Evolutionary conservation across 1,140 invertebrate genomes (phyloP), one percentile per base, ranked within the genome.

Genomic region (Calephelis nemesis): DNA sequence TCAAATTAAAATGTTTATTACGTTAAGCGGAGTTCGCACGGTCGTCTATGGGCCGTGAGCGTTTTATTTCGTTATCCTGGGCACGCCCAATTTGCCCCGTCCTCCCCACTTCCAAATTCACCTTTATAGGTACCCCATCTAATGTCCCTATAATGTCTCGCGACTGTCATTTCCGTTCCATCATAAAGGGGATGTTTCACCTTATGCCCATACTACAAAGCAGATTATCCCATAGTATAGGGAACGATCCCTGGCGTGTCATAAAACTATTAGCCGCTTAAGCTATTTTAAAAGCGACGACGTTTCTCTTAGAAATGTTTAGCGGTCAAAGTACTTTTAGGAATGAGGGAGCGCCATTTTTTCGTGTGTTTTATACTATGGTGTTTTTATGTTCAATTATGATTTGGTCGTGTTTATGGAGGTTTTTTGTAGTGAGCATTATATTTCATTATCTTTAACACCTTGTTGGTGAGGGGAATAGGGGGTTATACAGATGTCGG

Each of bases 1-100:
- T 76, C 85, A 90, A 89, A 90, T 91, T 91, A 91, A 90, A 91
- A 88, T 85, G 87, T 91, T 90, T 91, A 91, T 91, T 89, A 83
- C 86, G 81, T 91, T 91, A 87, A 83, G 83, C 81, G 76, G 77
- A 83, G 80, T 89, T 89, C 85, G 87, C 87, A 88, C 85, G 85
- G 81, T 82, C 78, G 77, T 52, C 62, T 63, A 77, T 76, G 78
- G 74, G 76, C 77, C 71, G 74, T 71, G 83, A 85, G 82, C 83
- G 81, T 87, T 90, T 89, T 87, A 88, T 89, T 89, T 90, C 83
- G 85, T 88, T 90, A 87, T 82, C 72, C 79, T 65, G 68, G 76
- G 73, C 86, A 87, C 86, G 86, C 87, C 89, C 84, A 78, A 40
- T 76, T 64, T 69, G 65, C 73, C 74, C 76, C 78, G 67, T 68